These are phyloP conservation scores for Malurus cyaneus DNA, from an alignment of 2,113 vertebrate species.

Conservation along the genomic window DNA sequence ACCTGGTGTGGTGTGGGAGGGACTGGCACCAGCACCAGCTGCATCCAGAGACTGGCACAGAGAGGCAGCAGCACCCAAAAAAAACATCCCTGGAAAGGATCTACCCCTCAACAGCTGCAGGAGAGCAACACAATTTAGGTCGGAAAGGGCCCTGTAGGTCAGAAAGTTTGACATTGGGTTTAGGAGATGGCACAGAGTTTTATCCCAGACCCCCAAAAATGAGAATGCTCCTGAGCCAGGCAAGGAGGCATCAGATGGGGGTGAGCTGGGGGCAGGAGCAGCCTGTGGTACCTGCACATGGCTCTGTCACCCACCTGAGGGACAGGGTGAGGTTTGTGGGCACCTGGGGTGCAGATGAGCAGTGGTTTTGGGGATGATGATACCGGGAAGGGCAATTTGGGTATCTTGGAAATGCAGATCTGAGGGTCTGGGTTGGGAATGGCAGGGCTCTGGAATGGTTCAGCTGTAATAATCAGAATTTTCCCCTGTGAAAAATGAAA, in stretches of 20 bases:
- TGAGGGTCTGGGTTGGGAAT: background rate
- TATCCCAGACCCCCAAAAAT: background rate
- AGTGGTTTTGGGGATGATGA: background rate
- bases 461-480: background rate
- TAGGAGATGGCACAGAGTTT: background rate
- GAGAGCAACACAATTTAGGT: background rate
- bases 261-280: background rate
- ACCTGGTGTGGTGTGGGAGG: no score
- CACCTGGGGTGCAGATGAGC: background rate
- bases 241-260: background rate
- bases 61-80: background rate
- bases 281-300: fast-evolving
- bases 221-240: background rate
- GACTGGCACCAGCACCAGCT: background rate
- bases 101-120: background rate
- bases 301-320: background rate
- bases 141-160: background rate
- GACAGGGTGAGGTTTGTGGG: background rate
- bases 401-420: background rate
- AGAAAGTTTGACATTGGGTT: fast-evolving
- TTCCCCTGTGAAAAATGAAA: background rate
- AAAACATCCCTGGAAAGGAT: background rate
- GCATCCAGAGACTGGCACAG: background rate
- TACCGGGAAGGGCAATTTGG: background rate
- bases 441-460: background rate